A percentile compares a stretch with the other conserved stretches of the same genome.
phyloP scores from a whole-genome alignment of 2,888 invertebrate genomes.

The Eupithecia vulgata region DNA sequence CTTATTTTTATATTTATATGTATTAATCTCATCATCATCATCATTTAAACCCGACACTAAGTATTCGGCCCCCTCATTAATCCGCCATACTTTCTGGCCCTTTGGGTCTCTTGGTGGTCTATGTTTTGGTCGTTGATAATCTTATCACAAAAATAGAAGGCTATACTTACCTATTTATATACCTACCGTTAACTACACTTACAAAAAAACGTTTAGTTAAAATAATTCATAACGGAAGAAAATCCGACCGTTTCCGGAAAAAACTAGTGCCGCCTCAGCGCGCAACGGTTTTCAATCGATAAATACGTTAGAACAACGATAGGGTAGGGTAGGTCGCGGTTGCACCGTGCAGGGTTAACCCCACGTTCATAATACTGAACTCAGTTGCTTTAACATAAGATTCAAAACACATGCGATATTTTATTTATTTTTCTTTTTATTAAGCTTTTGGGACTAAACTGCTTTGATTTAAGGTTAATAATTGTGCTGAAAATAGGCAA shows the following conservation, averaged over 20 bases:
- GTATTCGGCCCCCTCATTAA: no score
- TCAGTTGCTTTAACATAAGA: neutral
- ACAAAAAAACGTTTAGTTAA: neutral
- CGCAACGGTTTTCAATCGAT: constrained; percentile 37
- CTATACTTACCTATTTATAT: neutral
- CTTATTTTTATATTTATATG: no score
- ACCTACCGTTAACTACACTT: neutral
- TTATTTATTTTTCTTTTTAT: neutral
- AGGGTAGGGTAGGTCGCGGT: constrained; percentile 39
- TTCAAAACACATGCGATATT: neutral
- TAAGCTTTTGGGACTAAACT: neutral
- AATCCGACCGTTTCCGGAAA: constrained; percentile 28
- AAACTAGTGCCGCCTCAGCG: constrained; percentile 25
- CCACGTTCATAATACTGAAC: neutral
- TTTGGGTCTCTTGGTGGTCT: no score
- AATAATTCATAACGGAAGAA: constrained; percentile 19
- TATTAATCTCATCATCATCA: no score
- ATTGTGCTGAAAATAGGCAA: neutral
- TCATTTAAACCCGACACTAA: no score
- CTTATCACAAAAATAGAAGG: neutral
- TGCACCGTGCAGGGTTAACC: constrained; percentile 6
- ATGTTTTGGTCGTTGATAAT: no score
- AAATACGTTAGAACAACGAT: constrained; percentile 38
- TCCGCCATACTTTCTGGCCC: no score
- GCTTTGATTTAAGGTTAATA: neutral